phyloP scores from a whole-genome alignment of 2,113 vertebrate species.

The Gorsachius goisagi region DNA sequence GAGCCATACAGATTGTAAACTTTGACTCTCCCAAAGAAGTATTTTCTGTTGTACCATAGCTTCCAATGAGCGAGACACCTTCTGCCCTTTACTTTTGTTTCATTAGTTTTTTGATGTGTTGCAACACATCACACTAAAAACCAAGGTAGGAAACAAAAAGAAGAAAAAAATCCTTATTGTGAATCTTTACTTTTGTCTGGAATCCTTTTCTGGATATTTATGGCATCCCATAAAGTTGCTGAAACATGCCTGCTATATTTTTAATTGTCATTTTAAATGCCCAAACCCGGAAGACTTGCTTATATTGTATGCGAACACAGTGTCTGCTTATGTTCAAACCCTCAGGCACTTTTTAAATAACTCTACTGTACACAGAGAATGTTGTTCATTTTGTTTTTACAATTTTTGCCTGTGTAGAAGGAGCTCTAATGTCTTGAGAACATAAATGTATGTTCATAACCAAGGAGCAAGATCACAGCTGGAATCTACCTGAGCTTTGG shows the following conservation, averaged over 20 bases:
- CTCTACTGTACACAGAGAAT: conserved; percentile 71
- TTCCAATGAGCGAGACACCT: not conserved
- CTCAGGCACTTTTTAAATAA: conserved; percentile 75
- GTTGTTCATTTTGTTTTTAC: conserved; percentile 74
- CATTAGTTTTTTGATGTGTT: not conserved
- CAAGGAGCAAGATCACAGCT: conserved; percentile 42
- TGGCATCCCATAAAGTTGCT: conserved; percentile 36
- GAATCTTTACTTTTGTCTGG: conserved; percentile 22
- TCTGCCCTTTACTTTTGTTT: not conserved
- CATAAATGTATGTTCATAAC: conserved; percentile 55
- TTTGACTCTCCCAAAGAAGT: not conserved
- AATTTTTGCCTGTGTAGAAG: conserved; percentile 68
- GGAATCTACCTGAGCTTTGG: conserved; percentile 63
- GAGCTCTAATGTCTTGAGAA: conserved; percentile 19
- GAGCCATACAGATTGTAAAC: not conserved
- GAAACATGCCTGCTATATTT: conserved; percentile 55
- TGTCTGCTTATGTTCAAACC: conserved; percentile 76
- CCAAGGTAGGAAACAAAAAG: not conserved
- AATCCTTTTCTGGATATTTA: conserved; percentile 49
- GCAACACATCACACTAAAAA: not conserved
- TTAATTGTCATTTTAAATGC: conserved; percentile 65
- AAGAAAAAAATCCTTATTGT: not conserved
- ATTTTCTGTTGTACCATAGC: not conserved
- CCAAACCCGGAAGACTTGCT: conserved; percentile 68
- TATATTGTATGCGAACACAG: conserved; percentile 46